Evolutionary conservation across 2,888 invertebrate species (phyloP), one percentile per base, ranked within the genome.

Genomic region (Scaptomyza caliginosa): DNA sequence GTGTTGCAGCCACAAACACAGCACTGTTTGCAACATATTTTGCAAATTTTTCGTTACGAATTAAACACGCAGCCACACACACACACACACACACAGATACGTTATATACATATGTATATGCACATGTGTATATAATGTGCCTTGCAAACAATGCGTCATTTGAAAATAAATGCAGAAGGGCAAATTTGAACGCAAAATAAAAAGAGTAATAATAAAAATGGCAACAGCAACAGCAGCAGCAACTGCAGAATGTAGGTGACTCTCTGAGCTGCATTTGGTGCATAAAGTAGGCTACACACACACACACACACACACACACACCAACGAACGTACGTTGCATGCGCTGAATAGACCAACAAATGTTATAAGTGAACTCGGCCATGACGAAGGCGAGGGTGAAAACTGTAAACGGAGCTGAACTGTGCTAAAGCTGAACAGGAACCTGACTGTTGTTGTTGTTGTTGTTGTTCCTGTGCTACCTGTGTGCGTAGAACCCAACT

Each of bases 81-180:
- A 55, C 45, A 52, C 32, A 55, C 52, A 11, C 60, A 59, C 52
- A 51, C 40, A 57, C 17, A 55, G 39, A 50, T 30, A 55, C 56
- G 52, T 11, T 38, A 13, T 21, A 23, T 21, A 42, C 3, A 7
- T 11, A 46, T 13, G 6, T 32, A 45, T 52, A 30, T 40, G 5
- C 45, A 32, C 19, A 17, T 52, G 34, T 40, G 5, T 49, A 32
- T 23, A 17, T 51, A 34, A 30, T 7, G 19, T n/a, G 8, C n/a
- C 32, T 34, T 36, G 73, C 36, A 62, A 77, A 86, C 82, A 81
- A 81, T 81, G 81, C 87, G 83, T 85, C 87, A 82, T 85, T 86
- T 75, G 72, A 68, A 85, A 34, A 72, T 55, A 66, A 75, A 80
- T 39, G 55, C 67, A 69, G 65, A 72, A 58, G 73, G 68, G 74